Conservation (phyloP, 2,113 vertebrate genomes). For the Sinocyclocheilus grahami region DNA sequence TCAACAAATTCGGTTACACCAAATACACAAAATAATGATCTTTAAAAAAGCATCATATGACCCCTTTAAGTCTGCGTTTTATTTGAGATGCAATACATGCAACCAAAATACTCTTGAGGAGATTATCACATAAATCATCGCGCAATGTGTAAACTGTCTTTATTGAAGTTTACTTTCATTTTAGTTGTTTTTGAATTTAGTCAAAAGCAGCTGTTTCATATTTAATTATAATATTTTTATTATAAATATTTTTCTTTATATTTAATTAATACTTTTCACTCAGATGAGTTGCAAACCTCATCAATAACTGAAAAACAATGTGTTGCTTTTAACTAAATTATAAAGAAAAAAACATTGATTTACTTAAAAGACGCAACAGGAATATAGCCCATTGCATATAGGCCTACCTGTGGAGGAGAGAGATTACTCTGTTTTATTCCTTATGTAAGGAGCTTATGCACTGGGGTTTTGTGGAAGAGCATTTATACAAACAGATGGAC, state of each 20-base stretch:
- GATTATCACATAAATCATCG: background rate
- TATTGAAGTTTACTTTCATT: background rate
- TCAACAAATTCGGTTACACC: no score
- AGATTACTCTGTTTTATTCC: conserved; percentile 75
- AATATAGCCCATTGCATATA: background rate
- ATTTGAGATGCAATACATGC: background rate
- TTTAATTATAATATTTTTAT: background rate
- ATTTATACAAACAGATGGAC: conserved; percentile 70
- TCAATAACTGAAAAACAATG: background rate
- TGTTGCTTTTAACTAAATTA: background rate
- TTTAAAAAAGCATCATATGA: background rate
- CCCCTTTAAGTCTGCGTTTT: background rate
- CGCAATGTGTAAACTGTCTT: background rate
- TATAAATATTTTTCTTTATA: no score
- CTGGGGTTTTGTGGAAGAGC: conserved; percentile 65
- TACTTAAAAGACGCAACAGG: background rate
- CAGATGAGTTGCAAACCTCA: background rate
- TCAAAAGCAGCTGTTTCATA: no score
- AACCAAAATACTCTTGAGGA: background rate
- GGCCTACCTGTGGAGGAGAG: conserved; percentile 42
- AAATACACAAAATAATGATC: no score
- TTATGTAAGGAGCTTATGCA: conserved; percentile 73
- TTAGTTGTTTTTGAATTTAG: background rate
- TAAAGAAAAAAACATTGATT: background rate
- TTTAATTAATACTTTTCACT: background rate